Conservation (phyloP, 2,113 vertebrate genomes). For the Vulpes vulpes region DNA sequence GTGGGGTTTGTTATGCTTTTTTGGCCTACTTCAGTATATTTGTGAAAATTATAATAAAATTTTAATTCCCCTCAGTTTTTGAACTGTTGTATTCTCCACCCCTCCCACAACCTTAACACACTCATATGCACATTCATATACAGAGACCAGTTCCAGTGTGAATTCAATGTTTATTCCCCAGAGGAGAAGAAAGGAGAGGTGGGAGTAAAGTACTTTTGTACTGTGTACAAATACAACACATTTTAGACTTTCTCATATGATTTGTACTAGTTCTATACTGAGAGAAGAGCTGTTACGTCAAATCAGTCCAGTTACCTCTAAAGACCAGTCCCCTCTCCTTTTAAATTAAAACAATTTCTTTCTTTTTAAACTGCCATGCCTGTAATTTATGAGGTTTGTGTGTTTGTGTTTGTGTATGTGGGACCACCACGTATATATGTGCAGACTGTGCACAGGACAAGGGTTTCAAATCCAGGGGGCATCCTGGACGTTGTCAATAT, state of each 20-base stretch:
- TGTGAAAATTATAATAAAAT: conserved; percentile 48
- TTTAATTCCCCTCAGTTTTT: not conserved
- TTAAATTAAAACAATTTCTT: not conserved
- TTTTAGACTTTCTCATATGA: not conserved
- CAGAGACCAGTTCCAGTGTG: not conserved
- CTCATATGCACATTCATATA: not conserved
- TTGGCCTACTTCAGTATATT: not conserved
- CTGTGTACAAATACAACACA: not conserved
- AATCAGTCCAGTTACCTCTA: not conserved
- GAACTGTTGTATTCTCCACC: not conserved
- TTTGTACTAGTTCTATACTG: not conserved
- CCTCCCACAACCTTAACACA: not conserved
- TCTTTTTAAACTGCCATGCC: not conserved
- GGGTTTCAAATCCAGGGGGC: not conserved
- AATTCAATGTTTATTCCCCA: not conserved
- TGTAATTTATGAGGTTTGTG: not conserved
- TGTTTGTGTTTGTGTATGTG: not conserved
- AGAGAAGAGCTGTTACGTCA: not conserved
- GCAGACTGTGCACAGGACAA: not conserved
- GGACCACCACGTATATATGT: not conserved
- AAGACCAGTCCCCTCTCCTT: not conserved
- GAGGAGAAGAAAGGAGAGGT: not conserved
- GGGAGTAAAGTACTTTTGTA: not conserved
- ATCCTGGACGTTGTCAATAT: not conserved
- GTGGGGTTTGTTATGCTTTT: not conserved